A percentile compares a stretch with the other conserved stretches of the same genome.
Evolutionary conservation across 2,113 vertebrate genomes (phyloP).

Genomic region (Takifugu flavidus): DNA sequence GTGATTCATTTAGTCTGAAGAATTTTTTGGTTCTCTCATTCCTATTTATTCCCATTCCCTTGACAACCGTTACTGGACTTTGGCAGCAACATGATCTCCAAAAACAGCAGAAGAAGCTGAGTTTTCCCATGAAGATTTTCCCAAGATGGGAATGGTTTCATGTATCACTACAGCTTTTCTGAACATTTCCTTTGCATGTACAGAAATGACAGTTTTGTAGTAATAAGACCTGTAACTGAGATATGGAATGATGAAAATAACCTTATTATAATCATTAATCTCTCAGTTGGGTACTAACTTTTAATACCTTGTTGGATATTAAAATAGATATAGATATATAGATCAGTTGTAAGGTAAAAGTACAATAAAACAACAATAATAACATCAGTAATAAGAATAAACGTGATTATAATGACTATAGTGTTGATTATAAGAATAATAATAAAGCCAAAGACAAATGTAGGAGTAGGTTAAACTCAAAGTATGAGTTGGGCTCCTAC

Average conservation of each 20-base stretch:
- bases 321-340: too few relatives aligned
- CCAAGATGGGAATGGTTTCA: constrained; percentile 9
- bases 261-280: too few relatives aligned
- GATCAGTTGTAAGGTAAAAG: too few relatives aligned
- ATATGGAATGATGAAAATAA: too few relatives aligned
- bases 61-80: constrained; percentile 26
- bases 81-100: constrained; percentile 46
- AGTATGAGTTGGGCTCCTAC: constrained; percentile 22
- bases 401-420: too few relatives aligned
- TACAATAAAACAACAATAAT: too few relatives aligned
- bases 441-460: neutral
- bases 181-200: neutral
- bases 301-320: too few relatives aligned
- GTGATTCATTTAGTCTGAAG: neutral
- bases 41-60: neutral
- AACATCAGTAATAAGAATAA: too few relatives aligned
- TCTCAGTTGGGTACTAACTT: too few relatives aligned
- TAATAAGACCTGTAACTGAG: too few relatives aligned
- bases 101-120: constrained; percentile 31
- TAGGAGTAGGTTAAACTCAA: neutral
- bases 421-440: neutral
- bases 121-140: constrained; percentile 57
- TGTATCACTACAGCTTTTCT: too few relatives aligned
- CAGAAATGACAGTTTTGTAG: too few relatives aligned
- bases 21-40: neutral